phyloP scores from a whole-genome alignment of 1,140 invertebrate species.

The Colletes latitarsis region DNA sequence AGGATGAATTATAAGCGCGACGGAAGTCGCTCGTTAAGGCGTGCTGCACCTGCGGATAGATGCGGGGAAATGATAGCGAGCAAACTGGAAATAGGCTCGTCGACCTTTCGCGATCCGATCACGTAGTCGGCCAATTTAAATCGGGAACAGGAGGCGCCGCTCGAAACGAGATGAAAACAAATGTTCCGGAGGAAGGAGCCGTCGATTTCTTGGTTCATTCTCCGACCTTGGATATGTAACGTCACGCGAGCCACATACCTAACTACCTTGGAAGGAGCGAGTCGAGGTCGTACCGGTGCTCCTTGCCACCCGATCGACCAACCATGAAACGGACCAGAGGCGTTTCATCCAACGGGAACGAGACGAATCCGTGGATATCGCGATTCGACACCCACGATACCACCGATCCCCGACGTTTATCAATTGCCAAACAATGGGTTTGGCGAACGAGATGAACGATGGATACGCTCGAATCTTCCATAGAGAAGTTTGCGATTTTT shows the following conservation, averaged over 20 bases:
- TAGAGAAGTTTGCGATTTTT: no score
- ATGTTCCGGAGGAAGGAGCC: conserved; percentile 8
- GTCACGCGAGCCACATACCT: conserved; percentile 73
- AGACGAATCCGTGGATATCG: conserved; percentile 18
- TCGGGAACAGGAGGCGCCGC: not conserved
- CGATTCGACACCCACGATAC: not conserved
- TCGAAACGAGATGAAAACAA: not conserved
- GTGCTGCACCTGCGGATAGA: conserved; percentile 52
- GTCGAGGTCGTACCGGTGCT: conserved; percentile 63
- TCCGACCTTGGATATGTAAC: conserved; percentile 79
- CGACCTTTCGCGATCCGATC: conserved; percentile 42
- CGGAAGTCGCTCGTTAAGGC: conserved; percentile 59
- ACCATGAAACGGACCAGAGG: conserved; percentile 32
- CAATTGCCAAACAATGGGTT: conserved; percentile 5
- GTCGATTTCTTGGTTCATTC: conserved; percentile 71
- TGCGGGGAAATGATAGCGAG: conserved; percentile 45
- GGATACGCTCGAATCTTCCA: no score
- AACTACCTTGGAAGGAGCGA: conserved; percentile 71
- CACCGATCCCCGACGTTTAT: conserved; percentile 15
- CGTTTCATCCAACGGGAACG: conserved; percentile 42
- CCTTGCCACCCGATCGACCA: conserved; percentile 27
- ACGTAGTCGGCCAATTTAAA: not conserved
- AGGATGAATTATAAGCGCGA: conserved; percentile 54
- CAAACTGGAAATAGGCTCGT: conserved; percentile 53
- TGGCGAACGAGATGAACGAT: no score